Base-by-base conservation (phyloP, 2,888 invertebrate genomes). In the Hyposoter dolosus region DNA sequence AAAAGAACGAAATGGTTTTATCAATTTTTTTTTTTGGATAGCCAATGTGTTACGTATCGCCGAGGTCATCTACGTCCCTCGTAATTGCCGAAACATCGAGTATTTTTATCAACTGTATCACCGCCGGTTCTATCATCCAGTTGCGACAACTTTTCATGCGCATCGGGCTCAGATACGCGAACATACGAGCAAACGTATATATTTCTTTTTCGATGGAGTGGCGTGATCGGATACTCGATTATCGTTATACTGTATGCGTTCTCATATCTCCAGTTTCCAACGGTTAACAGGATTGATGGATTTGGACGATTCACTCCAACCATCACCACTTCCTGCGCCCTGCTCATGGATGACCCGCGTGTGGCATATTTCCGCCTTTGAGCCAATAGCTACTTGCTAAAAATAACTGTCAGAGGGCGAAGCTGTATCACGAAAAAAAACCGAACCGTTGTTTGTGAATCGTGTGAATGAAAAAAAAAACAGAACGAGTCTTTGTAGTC, bases 251-350 rank as follows among this genome's bases (percentile, higher is more conserved):
- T 12, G 45, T 63, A 56, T 23, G 56, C 50, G 7, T 66, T 78
- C 60, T 23, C 66, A 50, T 69, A 76, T 69, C 53, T 79, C 68
- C 50, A 28, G 6, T 45, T 74, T 53, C 60, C 45, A 79, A 71
- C 28, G 75, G 45, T 35, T 56, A 17, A 28, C 53, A 19, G 66
- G 40, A 32, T 84, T 86, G 87, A 86, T 86, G 84, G 82, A 87
- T 87, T 43, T 32, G 69, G 60, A 76, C 71, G 71, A 79, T 79
- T 28, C 19, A 68, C 72, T 50, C 50, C 53, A 35, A 65, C 71
- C n/a, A 17, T 53, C 69, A 45, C 15, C 71, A 35, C 63, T 7
- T 76, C 69, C 65, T 56, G 56, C 32, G 32, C 28, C 28, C 28
- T 28, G 28, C 9, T n/a, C 23, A 5, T 32, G 28, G 9, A 68